Base-by-base conservation (phyloP, 2,888 invertebrate species). In the Priapulus caudatus region DNA sequence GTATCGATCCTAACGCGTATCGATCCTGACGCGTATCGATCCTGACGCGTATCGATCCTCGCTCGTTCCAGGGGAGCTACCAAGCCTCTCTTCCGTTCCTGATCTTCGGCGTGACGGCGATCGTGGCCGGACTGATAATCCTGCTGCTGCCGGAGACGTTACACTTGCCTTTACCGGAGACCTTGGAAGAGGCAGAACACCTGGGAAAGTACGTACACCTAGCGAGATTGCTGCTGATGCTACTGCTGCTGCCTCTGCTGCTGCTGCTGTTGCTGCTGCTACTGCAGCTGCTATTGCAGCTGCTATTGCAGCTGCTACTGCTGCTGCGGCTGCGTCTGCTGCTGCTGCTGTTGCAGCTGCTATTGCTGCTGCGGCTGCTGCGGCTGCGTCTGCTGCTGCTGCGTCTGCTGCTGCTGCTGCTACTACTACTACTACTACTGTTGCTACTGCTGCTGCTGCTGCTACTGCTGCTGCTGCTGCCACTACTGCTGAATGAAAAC, bases 361-460 rank as follows among this genome's bases (percentile, higher is more conserved):
- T 33, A 33, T n/a, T 33, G 33, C 33, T 33, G n/a, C 33, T 33
- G 33, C 33, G 10, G n/a, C 33, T 33, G 33, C 33, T 33, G n/a
- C 33, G 10, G 33, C 33, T 33, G n/a, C 33, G 10, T 10, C 33
- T 33, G n/a, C 33, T 33, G 33, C 33, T 33, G n/a, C 33, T 33
- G 33, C 33, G 10, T 10, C 33, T 33, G 33, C 33, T 33, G n/a
- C 33, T 33, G n/a, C 33, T 33, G 33, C n/a, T 33, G n/a, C 33
- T 33, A n/a, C 33, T 33, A 33, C 33, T 33, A n/a, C 33, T 33
- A 33, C 33, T 33, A n/a, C 33, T 33, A 33, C 33, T 33, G 33
- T n/a, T 33, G n/a, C 33, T 33, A 33, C 33, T 33, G n/a, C 33
- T 33, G n/a, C 33, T 33, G n/a, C 33, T 33, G n/a, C 33, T 33